Evolutionary conservation across 2,113 vertebrate genomes (phyloP).

Genomic region (mouse (Mus musculus)): GRCm39 chr5:105573001-105573500

Average conservation of each 20-base stretch:
- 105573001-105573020: neutral
- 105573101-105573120: too few relatives aligned
- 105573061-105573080: neutral
- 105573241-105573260: neutral
- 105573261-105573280: neutral
- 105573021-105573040: neutral
- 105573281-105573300: neutral
- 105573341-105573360: neutral
- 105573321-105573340: neutral
- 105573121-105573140: neutral
- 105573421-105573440: neutral
- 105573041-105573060: neutral
- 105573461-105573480: too few relatives aligned
- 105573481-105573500: neutral
- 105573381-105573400: too few relatives aligned
- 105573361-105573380: neutral
- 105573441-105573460: too few relatives aligned
- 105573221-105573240: neutral
- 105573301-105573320: neutral
- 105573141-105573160: neutral
- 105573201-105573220: neutral
- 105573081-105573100: neutral
- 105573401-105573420: neutral
- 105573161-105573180: neutral
- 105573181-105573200: neutral